Percentiles rank a stretch among this genome's conserved stretches.
phyloP scores from a whole-genome alignment of 2,113 vertebrate species.

The Entelurus aequoreus region DNA sequence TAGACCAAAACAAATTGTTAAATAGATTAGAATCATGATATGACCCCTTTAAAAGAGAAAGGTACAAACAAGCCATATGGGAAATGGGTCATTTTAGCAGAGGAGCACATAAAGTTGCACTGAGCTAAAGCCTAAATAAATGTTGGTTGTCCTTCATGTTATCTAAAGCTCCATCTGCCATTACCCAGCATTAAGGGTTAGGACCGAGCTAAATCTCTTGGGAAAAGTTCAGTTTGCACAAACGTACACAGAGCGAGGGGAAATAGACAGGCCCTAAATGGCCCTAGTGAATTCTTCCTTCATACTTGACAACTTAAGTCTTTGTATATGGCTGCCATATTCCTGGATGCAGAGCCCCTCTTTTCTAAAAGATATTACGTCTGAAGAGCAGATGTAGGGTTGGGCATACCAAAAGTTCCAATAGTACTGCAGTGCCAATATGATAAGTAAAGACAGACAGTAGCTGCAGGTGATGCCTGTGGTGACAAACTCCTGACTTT shows the following conservation, averaged over 20 bases:
- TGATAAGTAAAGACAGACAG: constrained; percentile 1
- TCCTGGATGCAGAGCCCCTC: constrained; percentile 4
- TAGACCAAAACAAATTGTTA: too few relatives aligned
- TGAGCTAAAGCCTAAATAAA: neutral
- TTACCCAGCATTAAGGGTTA: neutral
- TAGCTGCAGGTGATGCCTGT: constrained; percentile 10
- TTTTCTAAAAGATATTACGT: constrained; percentile 3
- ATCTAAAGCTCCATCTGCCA: neutral
- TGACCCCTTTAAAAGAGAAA: too few relatives aligned
- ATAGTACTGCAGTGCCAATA: neutral
- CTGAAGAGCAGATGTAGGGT: neutral
- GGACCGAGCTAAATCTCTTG: neutral
- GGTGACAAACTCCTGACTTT: constrained; percentile 6
- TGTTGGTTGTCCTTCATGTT: neutral
- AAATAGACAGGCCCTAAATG: neutral
- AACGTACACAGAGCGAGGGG: neutral
- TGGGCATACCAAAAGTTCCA: neutral
- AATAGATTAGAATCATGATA: too few relatives aligned
- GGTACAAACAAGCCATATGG: too few relatives aligned
- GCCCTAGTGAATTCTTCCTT: neutral
- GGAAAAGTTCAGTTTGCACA: neutral
- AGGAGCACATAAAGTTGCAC: neutral
- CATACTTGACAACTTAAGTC: neutral
- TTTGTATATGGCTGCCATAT: constrained; percentile 5
- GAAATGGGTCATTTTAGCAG: too few relatives aligned